Base-by-base conservation (phyloP, 2,888 invertebrate species). In the Cybosia mesomella region DNA sequence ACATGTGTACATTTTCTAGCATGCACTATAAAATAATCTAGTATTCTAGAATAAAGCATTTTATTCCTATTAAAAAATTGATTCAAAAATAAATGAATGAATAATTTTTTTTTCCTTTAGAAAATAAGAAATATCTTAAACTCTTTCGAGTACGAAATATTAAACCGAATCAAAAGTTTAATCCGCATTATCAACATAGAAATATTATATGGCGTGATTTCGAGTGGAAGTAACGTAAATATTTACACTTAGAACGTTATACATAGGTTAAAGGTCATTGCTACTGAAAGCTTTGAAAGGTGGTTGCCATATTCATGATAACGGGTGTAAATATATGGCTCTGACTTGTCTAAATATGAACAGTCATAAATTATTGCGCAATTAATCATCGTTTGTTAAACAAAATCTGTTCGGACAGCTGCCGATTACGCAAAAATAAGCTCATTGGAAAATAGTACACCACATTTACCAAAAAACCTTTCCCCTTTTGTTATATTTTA, bases 221-320 rank as follows among this genome's bases (percentile, higher is more conserved):
- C 18, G 43, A 49, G 49, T 49, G 49, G 49, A n/a, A 49, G 9
- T n/a, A 49, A 9, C n/a, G 18, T n/a, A 62, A 65, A 67, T 58
- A 67, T 61, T 67, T 61, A 58, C 49, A 58, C 28, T 13, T 21
- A 58, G 43, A 58, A 22, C 49, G 65, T 65, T 65, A 39, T 15
- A 34, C 21, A 32, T 18, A 24, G 32, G 28, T 32, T 9, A 15
- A n/a, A 18, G 49, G 49, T 49, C 49, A n/a, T n/a, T 49, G 13
- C 10, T 22, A 54, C 54, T 21, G 22, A 54, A 54, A 21, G 21
- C 22, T 28, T n/a, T n/a, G 9, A 58, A 34, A 58, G 58, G n/a
- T 34, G 2, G 15, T 22, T 58, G 58, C 32, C 32, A 21, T 32
- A 58, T 32, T n/a, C 28, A n/a, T 59, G 34, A n/a, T 39, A 59